Evolutionary conservation across 2,888 invertebrate genomes (phyloP).

Genomic region (Dasysyrphus albostriatus): DNA sequence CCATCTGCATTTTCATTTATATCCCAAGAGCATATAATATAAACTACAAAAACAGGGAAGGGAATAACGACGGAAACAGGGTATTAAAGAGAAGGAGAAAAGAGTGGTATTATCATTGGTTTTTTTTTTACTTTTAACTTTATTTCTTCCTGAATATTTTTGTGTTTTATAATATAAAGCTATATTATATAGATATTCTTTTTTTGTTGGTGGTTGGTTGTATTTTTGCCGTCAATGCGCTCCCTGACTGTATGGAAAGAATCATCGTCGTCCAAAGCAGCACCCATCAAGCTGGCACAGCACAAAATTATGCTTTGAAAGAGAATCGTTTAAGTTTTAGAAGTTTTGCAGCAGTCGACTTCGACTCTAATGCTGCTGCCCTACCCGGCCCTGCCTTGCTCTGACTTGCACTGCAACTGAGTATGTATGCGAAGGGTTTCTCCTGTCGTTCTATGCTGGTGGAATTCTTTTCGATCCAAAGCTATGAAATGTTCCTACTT

Average conservation of each 20-base stretch:
- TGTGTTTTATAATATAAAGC: conserved; percentile 18
- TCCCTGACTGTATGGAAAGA: conserved; percentile 45
- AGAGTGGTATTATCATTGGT: conserved; percentile 69
- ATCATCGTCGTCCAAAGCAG: conserved; percentile 42
- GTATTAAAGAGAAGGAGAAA: conserved; percentile 75
- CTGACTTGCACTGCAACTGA: conserved; percentile 7
- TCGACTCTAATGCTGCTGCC: conserved; percentile 9
- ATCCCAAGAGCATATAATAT: conserved; percentile 74
- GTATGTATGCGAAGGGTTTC: conserved; percentile 48
- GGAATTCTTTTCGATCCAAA: conserved; percentile 48
- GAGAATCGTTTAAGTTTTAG: conserved; percentile 65
- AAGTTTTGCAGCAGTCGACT: conserved; percentile 49
- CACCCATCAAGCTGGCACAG: conserved; percentile 45
- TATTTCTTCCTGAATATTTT: conserved; percentile 51
- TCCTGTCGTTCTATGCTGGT: conserved; percentile 31
- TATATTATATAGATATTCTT: conserved; percentile 29
- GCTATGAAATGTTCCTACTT: conserved; percentile 46
- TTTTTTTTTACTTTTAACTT: conserved; percentile 44
- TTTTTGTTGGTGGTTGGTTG: conserved; percentile 3
- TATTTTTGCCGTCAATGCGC: conserved; percentile 59
- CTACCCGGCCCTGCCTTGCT: not conserved
- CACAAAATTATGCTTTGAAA: conserved; percentile 63
- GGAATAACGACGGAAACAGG: conserved; percentile 67
- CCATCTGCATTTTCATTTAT: conserved; percentile 76
- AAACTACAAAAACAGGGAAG: conserved; percentile 52